Evolutionary conservation across 2,797 vertebrate species (phyloP).

Genomic region (Columba guinea): DNA sequence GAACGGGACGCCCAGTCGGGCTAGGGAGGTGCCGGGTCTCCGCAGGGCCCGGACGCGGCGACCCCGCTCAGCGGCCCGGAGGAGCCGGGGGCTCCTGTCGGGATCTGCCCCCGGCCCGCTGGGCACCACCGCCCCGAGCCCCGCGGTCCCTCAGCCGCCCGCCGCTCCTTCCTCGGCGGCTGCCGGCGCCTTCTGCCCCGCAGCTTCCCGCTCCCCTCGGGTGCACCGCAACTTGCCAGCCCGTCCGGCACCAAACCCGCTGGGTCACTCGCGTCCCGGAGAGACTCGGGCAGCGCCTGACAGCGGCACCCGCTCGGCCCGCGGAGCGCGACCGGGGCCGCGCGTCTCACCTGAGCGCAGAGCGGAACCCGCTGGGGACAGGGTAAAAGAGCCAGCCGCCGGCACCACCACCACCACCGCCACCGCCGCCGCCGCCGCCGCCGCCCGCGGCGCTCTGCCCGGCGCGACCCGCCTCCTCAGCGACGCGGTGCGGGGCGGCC

Average conservation of each 20-base stretch:
- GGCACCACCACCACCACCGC: too few relatives aligned
- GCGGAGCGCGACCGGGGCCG: neutral
- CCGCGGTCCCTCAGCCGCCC: neutral
- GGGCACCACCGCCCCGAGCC: neutral
- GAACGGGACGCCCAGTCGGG: neutral
- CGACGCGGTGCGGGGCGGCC: neutral
- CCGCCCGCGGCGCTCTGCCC: neutral
- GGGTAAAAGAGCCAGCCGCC: neutral
- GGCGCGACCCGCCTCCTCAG: neutral
- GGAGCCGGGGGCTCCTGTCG: neutral
- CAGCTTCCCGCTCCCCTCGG: neutral
- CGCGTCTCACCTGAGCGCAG: conserved; percentile 18
- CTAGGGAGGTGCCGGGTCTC: neutral
- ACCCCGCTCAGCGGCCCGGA: neutral
- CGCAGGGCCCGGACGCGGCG: neutral
- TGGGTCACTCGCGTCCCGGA: neutral
- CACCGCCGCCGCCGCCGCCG: too few relatives aligned
- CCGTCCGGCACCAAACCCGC: neutral
- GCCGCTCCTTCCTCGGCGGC: neutral
- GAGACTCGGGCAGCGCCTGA: neutral
- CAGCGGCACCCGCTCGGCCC: neutral
- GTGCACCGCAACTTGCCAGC: neutral
- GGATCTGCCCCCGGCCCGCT: neutral
- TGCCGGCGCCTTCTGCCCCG: neutral
- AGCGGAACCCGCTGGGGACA: neutral